These are phyloP conservation scores for Esperia sulphurella DNA, from an alignment of 2,888 invertebrate genomes.

Conservation along the genomic window DNA sequence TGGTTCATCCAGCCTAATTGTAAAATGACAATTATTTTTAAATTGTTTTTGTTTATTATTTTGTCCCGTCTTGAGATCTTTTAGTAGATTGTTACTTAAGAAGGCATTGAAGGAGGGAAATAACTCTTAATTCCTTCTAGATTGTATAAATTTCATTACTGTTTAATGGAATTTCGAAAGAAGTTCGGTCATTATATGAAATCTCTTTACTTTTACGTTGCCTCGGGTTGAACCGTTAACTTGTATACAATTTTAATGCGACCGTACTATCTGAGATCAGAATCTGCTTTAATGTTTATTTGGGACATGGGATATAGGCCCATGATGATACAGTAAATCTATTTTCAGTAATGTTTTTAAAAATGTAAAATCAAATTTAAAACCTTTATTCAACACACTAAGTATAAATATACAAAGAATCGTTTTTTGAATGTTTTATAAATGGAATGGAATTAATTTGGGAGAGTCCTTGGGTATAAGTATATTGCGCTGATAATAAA, in stretches of 20 bases:
- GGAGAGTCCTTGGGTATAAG: no score
- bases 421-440: no score
- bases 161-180: slow-evolving; percentile 17
- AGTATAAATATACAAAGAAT: no score
- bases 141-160: slow-evolving; percentile 20
- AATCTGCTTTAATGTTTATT: no score
- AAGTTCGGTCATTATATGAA: slow-evolving; percentile 3
- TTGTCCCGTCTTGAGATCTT: slow-evolving; percentile 3
- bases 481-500: no score
- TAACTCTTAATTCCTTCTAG: slow-evolving; percentile 28
- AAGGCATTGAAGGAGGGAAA: slow-evolving; percentile 21
- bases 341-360: no score
- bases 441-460: no score
- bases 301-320: no score
- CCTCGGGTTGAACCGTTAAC: neutral
- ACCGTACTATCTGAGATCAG: no score
- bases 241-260: neutral
- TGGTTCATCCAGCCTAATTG: neutral
- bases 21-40: neutral
- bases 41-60: slow-evolving; percentile 6
- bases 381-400: no score
- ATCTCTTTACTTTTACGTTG: neutral
- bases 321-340: no score
- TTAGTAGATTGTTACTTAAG: slow-evolving; percentile 8
- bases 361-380: no score